Conservation (phyloP, 2,888 invertebrate genomes). For the Salticus scenicus region DNA sequence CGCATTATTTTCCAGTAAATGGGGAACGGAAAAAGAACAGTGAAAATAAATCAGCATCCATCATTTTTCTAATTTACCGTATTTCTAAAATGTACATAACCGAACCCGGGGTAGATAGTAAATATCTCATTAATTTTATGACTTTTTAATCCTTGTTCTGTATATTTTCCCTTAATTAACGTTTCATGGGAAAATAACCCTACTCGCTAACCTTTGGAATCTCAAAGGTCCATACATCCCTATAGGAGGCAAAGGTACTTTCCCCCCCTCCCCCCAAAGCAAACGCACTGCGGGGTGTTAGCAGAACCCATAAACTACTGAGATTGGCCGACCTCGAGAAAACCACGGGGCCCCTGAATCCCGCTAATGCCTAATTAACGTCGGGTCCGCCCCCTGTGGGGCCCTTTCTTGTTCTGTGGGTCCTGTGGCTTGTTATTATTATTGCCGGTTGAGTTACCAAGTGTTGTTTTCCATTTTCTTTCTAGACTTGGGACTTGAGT, state of each 20-base stretch:
- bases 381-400: constrained; percentile 57
- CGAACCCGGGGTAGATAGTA: background rate
- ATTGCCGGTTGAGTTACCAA: constrained; percentile 38
- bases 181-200: constrained; percentile 5
- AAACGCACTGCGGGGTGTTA: constrained; percentile 36
- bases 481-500: background rate
- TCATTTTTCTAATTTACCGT: background rate
- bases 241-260: background rate
- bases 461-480: constrained; percentile 26
- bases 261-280: background rate
- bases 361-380: constrained; percentile 70
- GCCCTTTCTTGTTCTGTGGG: constrained; percentile 54
- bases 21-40: too few relatives aligned
- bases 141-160: background rate
- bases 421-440: constrained; percentile 39
- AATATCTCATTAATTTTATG: constrained; percentile 1
- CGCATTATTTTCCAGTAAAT: too few relatives aligned
- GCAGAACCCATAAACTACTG: constrained; percentile 62
- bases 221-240: background rate
- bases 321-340: constrained; percentile 56
- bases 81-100: background rate
- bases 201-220: background rate
- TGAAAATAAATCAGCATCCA: background rate
- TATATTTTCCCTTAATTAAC: constrained; percentile 2
- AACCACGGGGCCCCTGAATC: constrained; percentile 50